Evolutionary conservation across 2,888 invertebrate genomes (phyloP).

Genomic region (Agriopis marginaria): DNA sequence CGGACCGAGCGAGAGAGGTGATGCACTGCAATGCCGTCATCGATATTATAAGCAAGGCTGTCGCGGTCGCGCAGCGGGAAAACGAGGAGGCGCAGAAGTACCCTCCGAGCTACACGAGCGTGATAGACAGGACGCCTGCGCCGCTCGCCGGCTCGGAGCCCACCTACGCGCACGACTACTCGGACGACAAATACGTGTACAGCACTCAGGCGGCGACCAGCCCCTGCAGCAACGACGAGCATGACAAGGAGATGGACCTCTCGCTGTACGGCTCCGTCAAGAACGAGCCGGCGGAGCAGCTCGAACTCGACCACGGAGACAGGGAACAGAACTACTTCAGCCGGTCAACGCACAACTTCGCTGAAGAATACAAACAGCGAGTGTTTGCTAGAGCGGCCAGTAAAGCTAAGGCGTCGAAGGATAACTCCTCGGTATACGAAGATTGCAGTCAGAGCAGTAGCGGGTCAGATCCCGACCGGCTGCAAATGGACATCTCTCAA

Average conservation of each 20-base stretch:
- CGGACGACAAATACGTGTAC: constrained; percentile 74
- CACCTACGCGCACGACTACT: constrained; percentile 70
- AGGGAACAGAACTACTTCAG: constrained; percentile 64
- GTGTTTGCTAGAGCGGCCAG: constrained; percentile 63
- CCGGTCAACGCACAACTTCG: constrained; percentile 63
- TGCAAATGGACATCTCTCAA: constrained; percentile 90
- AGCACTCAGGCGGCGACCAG: constrained; percentile 66
- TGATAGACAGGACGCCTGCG: constrained; percentile 69
- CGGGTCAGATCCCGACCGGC: constrained; percentile 91
- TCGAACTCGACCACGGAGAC: constrained; percentile 50
- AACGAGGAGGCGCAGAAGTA: constrained; percentile 78
- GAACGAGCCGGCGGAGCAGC: constrained; percentile 67
- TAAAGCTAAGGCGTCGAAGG: constrained; percentile 70
- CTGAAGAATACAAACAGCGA: constrained; percentile 76
- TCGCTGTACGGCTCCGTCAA: constrained; percentile 77
- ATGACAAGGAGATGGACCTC: constrained; percentile 83
- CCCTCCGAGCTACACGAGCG: constrained; percentile 68
- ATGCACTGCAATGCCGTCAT: constrained; percentile 84
- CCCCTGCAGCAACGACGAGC: constrained; percentile 73
- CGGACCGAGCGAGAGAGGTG: constrained; percentile 83
- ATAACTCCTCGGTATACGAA: constrained; percentile 83
- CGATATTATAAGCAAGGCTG: constrained; percentile 83
- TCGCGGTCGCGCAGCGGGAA: constrained; percentile 82
- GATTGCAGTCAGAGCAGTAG: constrained; percentile 89
- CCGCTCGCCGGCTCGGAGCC: constrained; percentile 48